Conservation (phyloP, 2,113 vertebrate species). For the Dasyprocta punctata region DNA sequence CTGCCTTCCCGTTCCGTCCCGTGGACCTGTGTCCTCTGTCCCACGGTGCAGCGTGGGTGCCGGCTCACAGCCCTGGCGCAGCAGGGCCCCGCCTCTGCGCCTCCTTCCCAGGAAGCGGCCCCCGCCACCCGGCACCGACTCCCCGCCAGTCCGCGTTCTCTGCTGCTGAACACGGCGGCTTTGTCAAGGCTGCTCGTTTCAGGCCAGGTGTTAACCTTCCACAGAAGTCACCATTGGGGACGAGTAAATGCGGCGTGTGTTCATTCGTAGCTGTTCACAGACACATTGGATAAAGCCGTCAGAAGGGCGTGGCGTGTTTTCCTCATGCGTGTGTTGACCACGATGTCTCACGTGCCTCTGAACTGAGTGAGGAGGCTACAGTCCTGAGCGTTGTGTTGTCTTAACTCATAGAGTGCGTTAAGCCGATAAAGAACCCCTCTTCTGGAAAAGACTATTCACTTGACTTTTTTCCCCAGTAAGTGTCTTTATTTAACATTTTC, state of each 20-base stretch:
- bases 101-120: too few relatives aligned
- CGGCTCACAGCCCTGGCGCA: too few relatives aligned
- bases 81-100: too few relatives aligned
- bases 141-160: neutral
- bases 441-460: slow-evolving; percentile 48
- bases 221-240: neutral
- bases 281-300: neutral
- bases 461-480: neutral
- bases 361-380: neutral
- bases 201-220: neutral
- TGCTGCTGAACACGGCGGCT: neutral
- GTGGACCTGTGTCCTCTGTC: neutral
- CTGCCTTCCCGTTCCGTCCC: neutral
- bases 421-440: slow-evolving; percentile 58
- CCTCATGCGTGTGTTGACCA: slow-evolving; percentile 8
- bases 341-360: neutral
- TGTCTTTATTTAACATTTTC: neutral
- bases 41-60: neutral
- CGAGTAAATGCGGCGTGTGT: slow-evolving; percentile 6
- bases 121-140: neutral
- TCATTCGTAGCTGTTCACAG: neutral
- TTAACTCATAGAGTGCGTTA: slow-evolving; percentile 4
- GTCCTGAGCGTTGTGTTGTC: slow-evolving; percentile 31
- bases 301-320: neutral
- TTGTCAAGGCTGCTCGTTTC: neutral